Evolutionary conservation across 2,113 vertebrate genomes (phyloP).

Genomic region (Cavia aperea): DNA sequence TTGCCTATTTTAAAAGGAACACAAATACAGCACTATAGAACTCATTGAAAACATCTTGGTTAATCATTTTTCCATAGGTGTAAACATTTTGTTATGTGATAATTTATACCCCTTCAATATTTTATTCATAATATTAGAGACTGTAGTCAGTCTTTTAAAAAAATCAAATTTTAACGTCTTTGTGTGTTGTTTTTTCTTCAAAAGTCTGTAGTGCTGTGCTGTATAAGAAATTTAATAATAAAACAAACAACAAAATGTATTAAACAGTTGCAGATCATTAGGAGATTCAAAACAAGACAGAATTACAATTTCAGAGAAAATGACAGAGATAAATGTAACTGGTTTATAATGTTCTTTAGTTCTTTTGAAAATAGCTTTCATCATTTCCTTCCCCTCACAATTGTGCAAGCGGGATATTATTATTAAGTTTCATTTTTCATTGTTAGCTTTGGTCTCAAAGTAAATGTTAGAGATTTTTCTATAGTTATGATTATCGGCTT

Average conservation of each 20-base stretch:
- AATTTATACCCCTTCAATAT: constrained; percentile 26
- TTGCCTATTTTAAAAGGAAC: constrained; percentile 12
- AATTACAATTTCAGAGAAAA: constrained; percentile 63
- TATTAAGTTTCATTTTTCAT: constrained; percentile 62
- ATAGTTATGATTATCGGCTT: not conserved
- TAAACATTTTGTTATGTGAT: constrained; percentile 47
- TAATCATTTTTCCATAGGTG: constrained; percentile 43
- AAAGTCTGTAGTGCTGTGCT: constrained; percentile 22
- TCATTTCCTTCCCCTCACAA: constrained; percentile 32
- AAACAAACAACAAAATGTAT: constrained; percentile 45
- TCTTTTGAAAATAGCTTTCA: constrained; percentile 37
- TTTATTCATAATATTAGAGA: constrained; percentile 48
- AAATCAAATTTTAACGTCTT: constrained; percentile 38
- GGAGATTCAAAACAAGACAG: constrained; percentile 51
- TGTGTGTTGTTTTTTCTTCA: constrained; percentile 6
- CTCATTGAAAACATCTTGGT: not conserved
- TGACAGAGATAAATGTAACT: constrained; percentile 53
- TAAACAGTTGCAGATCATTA: constrained; percentile 62
- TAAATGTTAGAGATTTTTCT: constrained; percentile 53
- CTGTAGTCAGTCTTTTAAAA: constrained; percentile 7
- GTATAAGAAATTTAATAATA: constrained; percentile 52
- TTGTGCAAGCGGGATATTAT: constrained; percentile 45
- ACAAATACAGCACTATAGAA: not conserved
- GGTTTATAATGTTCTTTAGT: constrained; percentile 46
- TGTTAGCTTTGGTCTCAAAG: constrained; percentile 55